Percentiles rank a stretch among this genome's conserved stretches.
These are phyloP conservation scores for Belgica antarctica DNA, from an alignment of 2,888 invertebrate genomes.

Conservation along the genomic window DNA sequence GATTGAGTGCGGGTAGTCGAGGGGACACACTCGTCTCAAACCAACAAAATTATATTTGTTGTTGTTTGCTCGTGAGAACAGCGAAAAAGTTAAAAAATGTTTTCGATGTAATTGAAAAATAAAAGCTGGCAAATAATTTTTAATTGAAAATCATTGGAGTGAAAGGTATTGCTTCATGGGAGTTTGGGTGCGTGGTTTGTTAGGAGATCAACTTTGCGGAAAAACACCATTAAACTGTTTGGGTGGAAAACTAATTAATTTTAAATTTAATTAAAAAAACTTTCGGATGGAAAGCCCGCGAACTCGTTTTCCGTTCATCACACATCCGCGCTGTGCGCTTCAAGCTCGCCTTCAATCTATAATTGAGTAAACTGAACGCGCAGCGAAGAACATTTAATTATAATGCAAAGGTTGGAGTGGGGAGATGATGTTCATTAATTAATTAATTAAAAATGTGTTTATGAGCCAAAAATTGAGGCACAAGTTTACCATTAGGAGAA, in stretches of 20 bases:
- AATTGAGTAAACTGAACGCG: conserved; percentile 37
- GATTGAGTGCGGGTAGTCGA: background rate
- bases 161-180: conserved; percentile 15
- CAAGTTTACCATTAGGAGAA: too few species aligned
- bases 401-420: conserved; percentile 16
- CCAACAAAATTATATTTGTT: conserved; percentile 25
- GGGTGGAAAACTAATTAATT: conserved; percentile 40
- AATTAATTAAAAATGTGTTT: conserved; percentile 42
- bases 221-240: conserved; percentile 29
- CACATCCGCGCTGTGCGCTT: background rate
- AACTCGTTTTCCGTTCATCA: conserved; percentile 26
- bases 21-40: conserved; percentile 4
- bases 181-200: background rate
- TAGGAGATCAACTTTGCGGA: background rate
- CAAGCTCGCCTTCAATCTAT: conserved; percentile 25
- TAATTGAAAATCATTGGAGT: conserved; percentile 42
- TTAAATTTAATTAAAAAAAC: conserved; percentile 41
- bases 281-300: conserved; percentile 20
- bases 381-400: conserved; percentile 26
- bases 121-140: conserved; percentile 42
- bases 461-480: conserved; percentile 21
- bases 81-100: conserved; percentile 35
- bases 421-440: conserved; percentile 42
- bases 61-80: conserved; percentile 13
- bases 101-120: conserved; percentile 43